Percentiles rank a stretch among this genome's conserved stretches.
These are phyloP conservation scores for Corythornis vintsioides DNA, from an alignment of 2,113 vertebrate species.

Conservation along the genomic window DNA sequence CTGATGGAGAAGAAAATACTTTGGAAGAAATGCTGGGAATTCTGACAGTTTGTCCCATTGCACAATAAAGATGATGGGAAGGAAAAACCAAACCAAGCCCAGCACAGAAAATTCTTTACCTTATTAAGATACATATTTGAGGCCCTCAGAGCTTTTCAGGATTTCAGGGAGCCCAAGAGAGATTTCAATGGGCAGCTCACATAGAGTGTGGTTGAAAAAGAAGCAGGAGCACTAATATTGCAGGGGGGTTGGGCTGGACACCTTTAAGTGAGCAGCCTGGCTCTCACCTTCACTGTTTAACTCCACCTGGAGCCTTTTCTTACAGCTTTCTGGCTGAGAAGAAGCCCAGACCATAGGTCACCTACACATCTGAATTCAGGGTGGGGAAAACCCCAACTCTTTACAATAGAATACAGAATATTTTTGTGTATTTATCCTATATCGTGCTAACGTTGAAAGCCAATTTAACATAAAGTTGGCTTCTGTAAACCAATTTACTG, in stretches of 20 bases:
- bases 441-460: background rate
- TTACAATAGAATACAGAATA: background rate
- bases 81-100: background rate
- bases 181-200: background rate
- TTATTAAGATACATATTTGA: background rate
- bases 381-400: background rate
- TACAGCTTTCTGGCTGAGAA: background rate
- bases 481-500: constrained; percentile 15
- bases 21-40: constrained; percentile 39
- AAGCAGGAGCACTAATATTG: background rate
- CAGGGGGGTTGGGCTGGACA: background rate
- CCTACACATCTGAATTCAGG: background rate
- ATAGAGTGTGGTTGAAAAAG: background rate
- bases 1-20: constrained; percentile 34
- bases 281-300: background rate
- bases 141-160: background rate
- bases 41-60: background rate
- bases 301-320: background rate
- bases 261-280: background rate
- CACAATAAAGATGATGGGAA: background rate
- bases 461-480: constrained; percentile 26
- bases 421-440: background rate
- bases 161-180: background rate
- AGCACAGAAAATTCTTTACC: background rate
- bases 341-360: background rate